Evolutionary conservation across 2,113 vertebrate genomes (phyloP).

Genomic region (Mormyrus iriodes): DNA sequence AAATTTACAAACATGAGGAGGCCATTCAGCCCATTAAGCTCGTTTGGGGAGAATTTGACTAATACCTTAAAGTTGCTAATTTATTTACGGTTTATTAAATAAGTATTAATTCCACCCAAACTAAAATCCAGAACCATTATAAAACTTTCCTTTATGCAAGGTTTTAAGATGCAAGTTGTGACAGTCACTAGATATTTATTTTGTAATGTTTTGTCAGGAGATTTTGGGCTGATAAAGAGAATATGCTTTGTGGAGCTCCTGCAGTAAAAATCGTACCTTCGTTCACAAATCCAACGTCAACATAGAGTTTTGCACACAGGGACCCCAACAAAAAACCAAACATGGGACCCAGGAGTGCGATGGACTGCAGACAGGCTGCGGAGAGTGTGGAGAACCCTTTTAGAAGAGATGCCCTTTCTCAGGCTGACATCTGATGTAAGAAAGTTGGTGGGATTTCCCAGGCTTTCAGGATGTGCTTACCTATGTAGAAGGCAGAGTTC

Average conservation of each 20-base stretch:
- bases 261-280: conserved; percentile 44
- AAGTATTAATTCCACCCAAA: neutral
- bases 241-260: neutral
- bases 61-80: too few relatives aligned
- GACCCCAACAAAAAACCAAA: conserved; percentile 73
- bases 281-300: conserved; percentile 84
- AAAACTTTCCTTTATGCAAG: neutral
- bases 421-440: neutral
- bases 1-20: too few relatives aligned
- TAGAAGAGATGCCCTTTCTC: neutral
- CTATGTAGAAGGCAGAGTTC: conserved; percentile 77
- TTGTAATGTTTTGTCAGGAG: too few relatives aligned
- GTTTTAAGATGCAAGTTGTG: neutral
- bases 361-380: conserved; percentile 72
- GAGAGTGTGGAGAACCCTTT: conserved; percentile 13
- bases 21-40: too few relatives aligned
- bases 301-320: conserved; percentile 73
- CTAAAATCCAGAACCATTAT: neutral
- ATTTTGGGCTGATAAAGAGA: neutral
- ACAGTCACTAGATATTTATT: neutral
- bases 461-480: conserved; percentile 48
- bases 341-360: conserved; percentile 74
- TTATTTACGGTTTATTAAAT: neutral
- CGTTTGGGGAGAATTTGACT: too few relatives aligned
- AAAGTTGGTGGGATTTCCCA: neutral